Base-by-base conservation (phyloP, 2,797 vertebrate species). In the Acanthurus leucopareius region DNA sequence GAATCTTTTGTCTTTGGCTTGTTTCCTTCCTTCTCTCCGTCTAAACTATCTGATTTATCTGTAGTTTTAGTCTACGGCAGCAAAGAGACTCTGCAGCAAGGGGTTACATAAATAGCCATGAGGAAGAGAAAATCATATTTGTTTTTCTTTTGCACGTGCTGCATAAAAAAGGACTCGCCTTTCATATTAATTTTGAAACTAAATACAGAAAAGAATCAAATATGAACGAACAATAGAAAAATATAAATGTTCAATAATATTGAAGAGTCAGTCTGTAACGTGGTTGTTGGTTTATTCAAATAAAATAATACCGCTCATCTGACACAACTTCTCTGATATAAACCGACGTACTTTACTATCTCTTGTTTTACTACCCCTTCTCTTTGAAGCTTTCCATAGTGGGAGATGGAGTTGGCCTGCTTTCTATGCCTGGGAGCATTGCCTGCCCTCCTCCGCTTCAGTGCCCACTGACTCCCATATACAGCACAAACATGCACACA, bases 361-460 rank as follows among this genome's bases (percentile, higher is more conserved):
- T 75, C 61, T 76, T 11, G 20, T 74, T 83, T 78, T 63, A 58
- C 80, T 42, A 28, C 78, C 73, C 77, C 83, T 54, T 77, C 79
- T 86, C 74, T 80, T 82, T 88, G 82, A 84, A 84, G 79, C 85
- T 77, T 57, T 86, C 73, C 80, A 78, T 83, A 81, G 85, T 90
- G 84, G 82, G 85, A 90, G 81, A 89, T 87, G 75, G 80, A 89
- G 89, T 84, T 92, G 91, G 90, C 92, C 92, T 94, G 87, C 82
- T 94, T 93, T 94, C 90, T 88, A 73, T 92, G 94, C 92, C 92
- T 92, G 87, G 82, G 86, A 94, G 93, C 90, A 84, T 91, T 77
- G 92, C 91, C 90, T 93, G 88, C 86, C 92, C 91, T 92, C 87
- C 83, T 93, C 91, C 80, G 90, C 91, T 90, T 90, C 85, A 89